Evolutionary conservation across 2,113 vertebrate genomes (phyloP).

Genomic region (Empidonax traillii): DNA sequence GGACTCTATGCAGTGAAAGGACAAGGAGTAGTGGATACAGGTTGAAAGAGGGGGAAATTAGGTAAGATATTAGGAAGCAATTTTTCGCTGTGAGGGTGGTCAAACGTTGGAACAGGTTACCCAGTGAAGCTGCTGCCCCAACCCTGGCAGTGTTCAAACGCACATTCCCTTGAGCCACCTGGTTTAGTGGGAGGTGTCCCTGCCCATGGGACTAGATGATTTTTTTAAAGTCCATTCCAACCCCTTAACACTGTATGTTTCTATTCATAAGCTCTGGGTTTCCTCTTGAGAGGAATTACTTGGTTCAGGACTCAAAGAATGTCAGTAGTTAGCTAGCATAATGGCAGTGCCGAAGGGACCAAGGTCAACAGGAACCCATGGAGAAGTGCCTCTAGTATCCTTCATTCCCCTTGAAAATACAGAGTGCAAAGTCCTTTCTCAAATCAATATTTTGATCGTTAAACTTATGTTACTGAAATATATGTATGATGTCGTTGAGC

Average conservation of each 20-base stretch:
- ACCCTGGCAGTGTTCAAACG: not conserved
- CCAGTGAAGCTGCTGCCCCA: not conserved
- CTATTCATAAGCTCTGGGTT: not conserved
- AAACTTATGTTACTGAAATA: conserved; percentile 4
- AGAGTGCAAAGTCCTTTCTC: not conserved
- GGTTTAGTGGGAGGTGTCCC: not conserved
- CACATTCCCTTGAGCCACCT: not conserved
- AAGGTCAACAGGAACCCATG: not conserved
- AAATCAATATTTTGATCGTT: conserved; percentile 17
- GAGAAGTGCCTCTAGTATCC: not conserved
- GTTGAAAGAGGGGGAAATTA: not conserved
- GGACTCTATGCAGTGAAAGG: no score
- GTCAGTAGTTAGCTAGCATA: not conserved
- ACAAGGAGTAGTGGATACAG: not conserved
- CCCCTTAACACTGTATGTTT: not conserved
- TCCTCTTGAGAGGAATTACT: not conserved
- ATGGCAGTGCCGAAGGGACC: not conserved
- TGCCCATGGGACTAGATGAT: not conserved
- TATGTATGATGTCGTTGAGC: not conserved
- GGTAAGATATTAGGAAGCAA: not conserved
- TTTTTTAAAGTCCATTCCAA: not conserved
- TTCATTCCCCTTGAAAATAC: not conserved
- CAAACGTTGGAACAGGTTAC: not conserved
- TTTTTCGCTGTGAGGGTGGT: not conserved
- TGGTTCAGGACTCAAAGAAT: not conserved